Evolutionary conservation across 2,888 invertebrate species (phyloP), one percentile per base, ranked within the genome.

Genomic region (Hipparchia semele): DNA sequence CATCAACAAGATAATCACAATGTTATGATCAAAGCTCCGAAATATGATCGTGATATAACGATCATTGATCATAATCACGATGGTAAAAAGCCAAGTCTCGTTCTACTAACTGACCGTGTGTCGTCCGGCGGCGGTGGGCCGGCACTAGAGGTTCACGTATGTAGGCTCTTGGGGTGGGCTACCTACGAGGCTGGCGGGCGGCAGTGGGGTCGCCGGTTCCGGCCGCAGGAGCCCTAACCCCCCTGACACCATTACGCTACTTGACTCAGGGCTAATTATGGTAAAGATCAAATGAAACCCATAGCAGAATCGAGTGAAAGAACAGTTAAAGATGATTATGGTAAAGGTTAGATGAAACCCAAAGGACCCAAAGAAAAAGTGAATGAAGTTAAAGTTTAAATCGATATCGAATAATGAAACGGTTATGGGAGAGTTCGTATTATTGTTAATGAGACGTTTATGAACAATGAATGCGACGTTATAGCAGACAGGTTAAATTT

Each of bases 121-220:
- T 80, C 82, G 81, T 78, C 84, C 89, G 91, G 90, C 90, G 91
- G 88, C 89, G 87, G 84, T 82, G 83, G 89, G 90, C 92, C 91
- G 91, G 93, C 95, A 96, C 96, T 97, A 97, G 95, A 98, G 97
- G 96, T 98, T 98, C 94, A 98, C 98, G 95, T 98, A 98, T 84
- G 98, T 98, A 82, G 98, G 98, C 94, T 98, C 97, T 94, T 97
- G 98, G 77, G 96, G 96, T 82, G 96, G 95, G 88, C 95, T 95
- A 80, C 95, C 94, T 76, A 91, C 90, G 79, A 92, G 87, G 78
- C 88, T 86, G 61, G 88, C 87, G 73, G 88, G 86, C 76, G 91
- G 91, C 82, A 94, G 90, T 76, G 94, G 92, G 79, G 94, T 86
- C 86, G 92, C 89, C 85, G 94, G 94, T 92, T 95, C 95, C 84